Evolutionary conservation across 2,888 invertebrate genomes (phyloP).

Genomic region (Papilio gigon): DNA sequence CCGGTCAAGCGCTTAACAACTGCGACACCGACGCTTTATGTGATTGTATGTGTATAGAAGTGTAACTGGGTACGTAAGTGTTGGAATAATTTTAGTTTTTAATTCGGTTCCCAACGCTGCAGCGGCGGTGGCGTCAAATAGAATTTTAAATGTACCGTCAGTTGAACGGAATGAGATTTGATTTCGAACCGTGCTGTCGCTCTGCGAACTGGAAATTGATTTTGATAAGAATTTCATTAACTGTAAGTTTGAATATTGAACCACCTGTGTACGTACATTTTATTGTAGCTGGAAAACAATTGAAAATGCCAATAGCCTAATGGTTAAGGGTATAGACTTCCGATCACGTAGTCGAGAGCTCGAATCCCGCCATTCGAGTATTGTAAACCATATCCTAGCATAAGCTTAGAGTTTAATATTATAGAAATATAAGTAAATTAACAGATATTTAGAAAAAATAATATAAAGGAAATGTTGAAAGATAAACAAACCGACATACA

Average conservation of each 20-base stretch:
- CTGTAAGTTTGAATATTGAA: neutral
- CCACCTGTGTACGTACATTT: neutral
- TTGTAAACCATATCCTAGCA: too few species aligned
- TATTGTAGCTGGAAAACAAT: neutral
- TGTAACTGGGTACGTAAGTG: neutral
- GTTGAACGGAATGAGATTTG: conserved; percentile 24
- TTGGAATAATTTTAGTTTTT: neutral
- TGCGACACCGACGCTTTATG: too few species aligned
- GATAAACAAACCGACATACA: neutral
- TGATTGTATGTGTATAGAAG: too few species aligned
- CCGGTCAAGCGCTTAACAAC: too few species aligned
- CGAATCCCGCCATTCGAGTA: too few species aligned
- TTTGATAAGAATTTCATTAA: neutral
- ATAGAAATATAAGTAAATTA: too few species aligned
- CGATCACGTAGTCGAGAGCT: too few species aligned
- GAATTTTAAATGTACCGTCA: conserved; percentile 33
- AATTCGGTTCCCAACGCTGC: conserved; percentile 1
- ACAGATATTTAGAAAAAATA: too few species aligned
- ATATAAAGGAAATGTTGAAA: too few species aligned
- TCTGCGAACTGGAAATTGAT: neutral
- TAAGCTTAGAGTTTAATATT: too few species aligned
- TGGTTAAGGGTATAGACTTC: too few species aligned
- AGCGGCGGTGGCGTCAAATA: conserved; percentile 20
- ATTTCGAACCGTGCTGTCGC: conserved; percentile 9
- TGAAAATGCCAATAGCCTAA: too few species aligned